Conservation (phyloP, 2,888 invertebrate genomes). For the Epirrhoe tristata region DNA sequence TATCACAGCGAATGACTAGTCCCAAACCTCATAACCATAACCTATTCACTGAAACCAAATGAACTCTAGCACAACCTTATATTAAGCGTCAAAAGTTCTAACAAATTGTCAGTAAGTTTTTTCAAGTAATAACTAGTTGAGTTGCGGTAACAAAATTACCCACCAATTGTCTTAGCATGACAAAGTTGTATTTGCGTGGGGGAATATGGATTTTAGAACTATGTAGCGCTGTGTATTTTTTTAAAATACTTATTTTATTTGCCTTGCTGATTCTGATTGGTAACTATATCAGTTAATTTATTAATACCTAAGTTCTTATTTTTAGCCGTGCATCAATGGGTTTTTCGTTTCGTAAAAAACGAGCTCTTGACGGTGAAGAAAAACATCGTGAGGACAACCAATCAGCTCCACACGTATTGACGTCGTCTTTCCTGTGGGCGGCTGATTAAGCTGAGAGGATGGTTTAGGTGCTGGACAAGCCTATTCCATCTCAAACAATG, state of each 20-base stretch:
- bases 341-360: too few relatives aligned
- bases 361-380: too few relatives aligned
- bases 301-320: too few relatives aligned
- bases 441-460: too few relatives aligned
- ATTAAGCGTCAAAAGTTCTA: slow-evolving; percentile 61
- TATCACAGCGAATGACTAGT: neutral
- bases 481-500: too few relatives aligned
- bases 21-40: slow-evolving; percentile 33
- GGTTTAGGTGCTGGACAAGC: too few relatives aligned
- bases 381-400: too few relatives aligned
- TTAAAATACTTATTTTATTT: neutral
- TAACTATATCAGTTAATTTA: too few relatives aligned
- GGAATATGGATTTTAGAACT: neutral
- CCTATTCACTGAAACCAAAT: slow-evolving; percentile 44
- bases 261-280: too few relatives aligned
- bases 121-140: slow-evolving; percentile 65
- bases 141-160: slow-evolving; percentile 65
- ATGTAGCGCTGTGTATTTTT: neutral
- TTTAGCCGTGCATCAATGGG: too few relatives aligned
- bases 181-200: slow-evolving; percentile 24
- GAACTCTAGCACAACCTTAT: slow-evolving; percentile 50
- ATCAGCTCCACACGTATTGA: too few relatives aligned
- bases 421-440: too few relatives aligned
- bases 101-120: slow-evolving; percentile 49
- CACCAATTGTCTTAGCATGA: slow-evolving; percentile 39